Percentiles rank a stretch among this genome's conserved stretches.
Evolutionary conservation across 2,888 invertebrate genomes (phyloP).

Genomic region (Neoaliturus tenellus): DNA sequence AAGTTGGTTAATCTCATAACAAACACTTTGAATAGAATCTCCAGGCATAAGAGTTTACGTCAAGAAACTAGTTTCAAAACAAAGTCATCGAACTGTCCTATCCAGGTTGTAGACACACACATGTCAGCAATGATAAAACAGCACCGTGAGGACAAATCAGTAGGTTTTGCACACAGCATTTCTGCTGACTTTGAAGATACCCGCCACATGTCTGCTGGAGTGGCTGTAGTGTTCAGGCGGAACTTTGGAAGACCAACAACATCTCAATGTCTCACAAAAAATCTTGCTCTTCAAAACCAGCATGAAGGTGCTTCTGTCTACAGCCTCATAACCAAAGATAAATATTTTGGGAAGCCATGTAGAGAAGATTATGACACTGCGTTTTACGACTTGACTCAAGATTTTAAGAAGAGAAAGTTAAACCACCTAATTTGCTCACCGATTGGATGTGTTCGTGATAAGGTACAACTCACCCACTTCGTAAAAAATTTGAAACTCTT

Average conservation of each 20-base stretch:
- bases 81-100: not conserved
- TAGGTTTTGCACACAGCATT: not conserved
- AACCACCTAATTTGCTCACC: too few species aligned
- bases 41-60: too few species aligned
- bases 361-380: not conserved
- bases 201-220: conserved; percentile 20
- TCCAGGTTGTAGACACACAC: not conserved
- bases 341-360: not conserved
- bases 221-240: not conserved
- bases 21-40: too few species aligned
- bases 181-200: not conserved
- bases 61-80: not conserved
- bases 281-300: not conserved
- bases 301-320: not conserved
- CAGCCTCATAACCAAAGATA: not conserved
- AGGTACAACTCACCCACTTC: too few species aligned
- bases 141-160: not conserved
- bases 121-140: not conserved
- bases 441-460: too few species aligned
- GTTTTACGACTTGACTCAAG: not conserved
- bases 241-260: not conserved
- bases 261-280: not conserved
- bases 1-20: not conserved
- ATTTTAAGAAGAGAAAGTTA: too few species aligned
- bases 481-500: too few species aligned